Percentiles rank a stretch among this genome's conserved stretches.
These are phyloP conservation scores for Aphelocoma californica DNA, from an alignment of 2,797 vertebrate species.

Conservation along the genomic window DNA sequence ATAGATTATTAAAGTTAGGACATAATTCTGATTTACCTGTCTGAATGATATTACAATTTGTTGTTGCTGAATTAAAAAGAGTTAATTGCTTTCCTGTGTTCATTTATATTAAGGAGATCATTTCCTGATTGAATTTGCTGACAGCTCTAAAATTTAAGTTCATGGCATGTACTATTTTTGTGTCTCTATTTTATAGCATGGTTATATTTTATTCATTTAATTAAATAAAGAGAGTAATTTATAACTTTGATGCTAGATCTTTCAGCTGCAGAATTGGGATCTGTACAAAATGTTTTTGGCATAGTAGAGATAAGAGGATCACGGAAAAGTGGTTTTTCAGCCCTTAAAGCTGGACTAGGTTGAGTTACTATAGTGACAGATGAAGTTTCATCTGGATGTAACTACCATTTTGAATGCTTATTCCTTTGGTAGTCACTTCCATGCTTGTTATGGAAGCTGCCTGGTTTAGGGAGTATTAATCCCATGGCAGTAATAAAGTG, in stretches of 20 bases:
- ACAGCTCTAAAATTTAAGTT: background rate
- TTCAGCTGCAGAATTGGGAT: background rate
- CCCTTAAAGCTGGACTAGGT: background rate
- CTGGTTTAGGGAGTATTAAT: background rate
- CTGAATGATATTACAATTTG: constrained; percentile 2
- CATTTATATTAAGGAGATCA: background rate
- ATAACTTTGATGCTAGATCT: background rate
- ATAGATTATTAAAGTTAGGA: background rate
- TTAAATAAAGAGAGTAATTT: background rate
- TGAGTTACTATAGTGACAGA: background rate
- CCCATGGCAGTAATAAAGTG: background rate
- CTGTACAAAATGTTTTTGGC: background rate
- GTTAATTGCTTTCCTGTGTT: constrained; percentile 5
- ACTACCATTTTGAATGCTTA: background rate
- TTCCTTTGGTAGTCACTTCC: background rate
- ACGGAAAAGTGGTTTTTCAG: background rate
- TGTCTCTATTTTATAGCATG: background rate
- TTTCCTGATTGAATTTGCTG: constrained; percentile 35
- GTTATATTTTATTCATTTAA: background rate
- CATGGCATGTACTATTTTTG: background rate
- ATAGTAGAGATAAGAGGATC: background rate
- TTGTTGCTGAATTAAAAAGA: constrained; percentile 37
- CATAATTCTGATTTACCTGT: constrained; percentile 12
- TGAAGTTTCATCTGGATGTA: background rate
- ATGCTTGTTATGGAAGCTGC: background rate